phyloP scores from a whole-genome alignment of 2,888 invertebrate species.

The Lasiommata megera region DNA sequence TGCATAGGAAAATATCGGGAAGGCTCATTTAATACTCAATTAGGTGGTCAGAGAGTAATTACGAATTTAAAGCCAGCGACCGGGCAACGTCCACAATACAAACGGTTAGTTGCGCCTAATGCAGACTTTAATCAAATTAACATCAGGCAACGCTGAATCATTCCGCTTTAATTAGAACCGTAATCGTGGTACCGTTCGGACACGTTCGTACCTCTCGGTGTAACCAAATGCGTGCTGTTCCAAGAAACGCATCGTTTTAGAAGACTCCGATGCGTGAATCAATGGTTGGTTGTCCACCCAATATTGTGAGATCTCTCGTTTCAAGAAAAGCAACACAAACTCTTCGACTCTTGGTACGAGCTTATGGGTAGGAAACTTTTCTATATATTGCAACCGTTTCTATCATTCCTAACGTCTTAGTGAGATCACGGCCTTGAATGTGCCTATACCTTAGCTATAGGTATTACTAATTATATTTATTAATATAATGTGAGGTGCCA shows the following conservation, averaged over 20 bases:
- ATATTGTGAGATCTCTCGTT: slow-evolving; percentile 26
- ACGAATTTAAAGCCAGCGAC: background rate
- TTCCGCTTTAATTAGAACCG: slow-evolving; percentile 68
- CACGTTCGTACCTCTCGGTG: slow-evolving; percentile 50
- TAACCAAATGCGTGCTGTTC: slow-evolving; percentile 57
- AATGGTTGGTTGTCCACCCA: slow-evolving; percentile 30
- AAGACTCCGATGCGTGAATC: slow-evolving; percentile 46
- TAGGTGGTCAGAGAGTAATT: slow-evolving; percentile 36
- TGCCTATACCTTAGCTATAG: too few relatives aligned
- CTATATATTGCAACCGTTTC: too few relatives aligned
- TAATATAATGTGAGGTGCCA: too few relatives aligned
- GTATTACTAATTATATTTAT: too few relatives aligned
- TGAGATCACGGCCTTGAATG: too few relatives aligned
- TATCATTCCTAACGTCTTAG: too few relatives aligned
- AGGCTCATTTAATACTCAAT: background rate
- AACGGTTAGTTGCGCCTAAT: slow-evolving; percentile 51
- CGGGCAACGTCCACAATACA: slow-evolving; percentile 41
- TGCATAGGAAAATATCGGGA: background rate
- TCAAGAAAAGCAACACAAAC: background rate
- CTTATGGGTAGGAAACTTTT: too few relatives aligned
- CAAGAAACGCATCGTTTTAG: slow-evolving; percentile 56
- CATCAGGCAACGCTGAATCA: slow-evolving; percentile 60
- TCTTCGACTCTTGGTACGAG: too few relatives aligned
- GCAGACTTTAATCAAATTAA: slow-evolving; percentile 68
- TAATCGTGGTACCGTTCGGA: slow-evolving; percentile 63